Percentiles rank a stretch among this genome's conserved stretches.
phyloP scores from a whole-genome alignment of 2,888 invertebrate species.

The Ditula angustiorana region DNA sequence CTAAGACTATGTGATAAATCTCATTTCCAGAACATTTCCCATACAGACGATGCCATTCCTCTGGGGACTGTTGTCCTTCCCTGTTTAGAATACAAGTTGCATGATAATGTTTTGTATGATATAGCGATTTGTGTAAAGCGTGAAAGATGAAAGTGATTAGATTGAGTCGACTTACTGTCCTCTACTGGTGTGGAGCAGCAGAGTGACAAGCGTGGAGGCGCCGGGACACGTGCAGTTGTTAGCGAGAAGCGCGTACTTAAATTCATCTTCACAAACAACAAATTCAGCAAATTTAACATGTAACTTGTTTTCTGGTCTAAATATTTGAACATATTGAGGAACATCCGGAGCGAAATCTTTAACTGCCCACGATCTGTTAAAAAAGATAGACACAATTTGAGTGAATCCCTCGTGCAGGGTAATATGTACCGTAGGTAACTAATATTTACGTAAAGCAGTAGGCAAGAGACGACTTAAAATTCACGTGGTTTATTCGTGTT shows the following conservation, averaged over 20 bases:
- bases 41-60: slow-evolving; percentile 99
- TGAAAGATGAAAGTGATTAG: neutral
- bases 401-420: no score
- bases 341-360: slow-evolving; percentile 99
- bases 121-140: neutral
- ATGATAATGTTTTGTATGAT: neutral
- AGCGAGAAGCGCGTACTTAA: slow-evolving; percentile 98
- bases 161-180: slow-evolving; percentile 93
- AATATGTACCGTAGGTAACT: no score
- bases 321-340: slow-evolving; percentile 99
- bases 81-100: slow-evolving; percentile 73
- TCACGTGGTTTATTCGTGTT: neutral
- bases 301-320: slow-evolving; percentile 98
- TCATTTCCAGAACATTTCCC: slow-evolving; percentile 99
- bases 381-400: slow-evolving; percentile 42
- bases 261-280: slow-evolving; percentile 99
- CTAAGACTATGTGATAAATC: slow-evolving; percentile 98
- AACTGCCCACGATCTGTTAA: slow-evolving; percentile 97
- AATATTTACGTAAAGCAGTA: no score
- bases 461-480: neutral
- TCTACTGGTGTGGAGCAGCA: slow-evolving; percentile 97
- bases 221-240: slow-evolving; percentile 99
- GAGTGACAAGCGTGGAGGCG: slow-evolving; percentile 97
- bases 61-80: slow-evolving; percentile 97
- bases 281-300: slow-evolving; percentile 99